A percentile compares a stretch with the other conserved stretches of the same genome.
Conservation (phyloP, 2,888 invertebrate genomes). For the Tiliacea aurago region DNA sequence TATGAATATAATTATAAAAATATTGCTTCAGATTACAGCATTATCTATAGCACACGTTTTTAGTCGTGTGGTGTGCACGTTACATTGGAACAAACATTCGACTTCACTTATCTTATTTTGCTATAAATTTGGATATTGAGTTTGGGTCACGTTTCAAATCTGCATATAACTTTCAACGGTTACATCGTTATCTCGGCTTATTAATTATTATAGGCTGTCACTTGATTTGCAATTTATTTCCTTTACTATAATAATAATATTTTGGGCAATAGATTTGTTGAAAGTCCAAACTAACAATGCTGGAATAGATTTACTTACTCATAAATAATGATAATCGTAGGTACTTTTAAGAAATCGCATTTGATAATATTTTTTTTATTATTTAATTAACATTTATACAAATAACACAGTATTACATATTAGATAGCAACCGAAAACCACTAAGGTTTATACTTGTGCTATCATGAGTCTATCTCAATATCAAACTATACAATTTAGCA, state of each 20-base stretch:
- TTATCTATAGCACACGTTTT: conserved; percentile 43
- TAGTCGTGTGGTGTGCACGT: conserved; percentile 21
- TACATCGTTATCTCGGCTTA: conserved; percentile 21
- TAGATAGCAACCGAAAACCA: too few species aligned
- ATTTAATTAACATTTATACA: too few species aligned
- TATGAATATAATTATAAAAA: conserved; percentile 7
- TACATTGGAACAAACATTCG: conserved; percentile 22
- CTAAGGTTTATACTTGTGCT: too few species aligned
- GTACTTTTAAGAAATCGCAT: conserved; percentile 19
- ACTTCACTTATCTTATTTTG: conserved; percentile 35
- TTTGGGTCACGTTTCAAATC: conserved; percentile 35
- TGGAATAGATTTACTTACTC: background rate
- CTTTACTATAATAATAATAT: conserved; percentile 9
- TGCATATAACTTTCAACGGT: conserved; percentile 13
- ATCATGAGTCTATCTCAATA: too few species aligned
- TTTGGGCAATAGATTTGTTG: conserved; percentile 4
- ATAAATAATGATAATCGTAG: conserved; percentile 11
- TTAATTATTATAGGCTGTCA: conserved; percentile 1
- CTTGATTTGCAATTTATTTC: conserved; percentile 2
- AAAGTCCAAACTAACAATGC: background rate
- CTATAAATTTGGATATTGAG: conserved; percentile 24
- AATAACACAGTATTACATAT: too few species aligned
- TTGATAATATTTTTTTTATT: too few species aligned
- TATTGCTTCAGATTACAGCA: conserved; percentile 21
- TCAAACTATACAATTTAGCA: too few species aligned